Conservation (phyloP, 2,113 vertebrate species). For the Gobio gobio region DNA sequence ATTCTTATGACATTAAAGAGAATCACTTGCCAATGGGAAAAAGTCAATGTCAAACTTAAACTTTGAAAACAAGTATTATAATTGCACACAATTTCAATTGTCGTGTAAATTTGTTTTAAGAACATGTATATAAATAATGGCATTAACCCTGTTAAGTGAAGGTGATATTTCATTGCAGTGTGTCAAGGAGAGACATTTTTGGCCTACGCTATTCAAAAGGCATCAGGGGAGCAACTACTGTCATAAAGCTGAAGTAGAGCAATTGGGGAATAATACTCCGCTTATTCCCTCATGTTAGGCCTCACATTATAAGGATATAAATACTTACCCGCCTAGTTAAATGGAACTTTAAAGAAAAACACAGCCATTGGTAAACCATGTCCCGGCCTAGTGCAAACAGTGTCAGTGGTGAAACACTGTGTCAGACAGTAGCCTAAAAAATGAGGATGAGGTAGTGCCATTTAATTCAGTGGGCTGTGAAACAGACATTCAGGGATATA, state of each 20-base stretch:
- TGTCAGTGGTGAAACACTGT: background rate
- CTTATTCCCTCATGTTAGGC: conserved; percentile 20
- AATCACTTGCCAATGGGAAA: background rate
- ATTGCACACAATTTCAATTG: too few species aligned
- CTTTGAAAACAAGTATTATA: background rate
- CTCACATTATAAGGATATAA: conserved; percentile 41
- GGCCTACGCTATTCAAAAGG: conserved; percentile 12
- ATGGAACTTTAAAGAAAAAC: conserved; percentile 19
- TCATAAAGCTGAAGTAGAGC: background rate
- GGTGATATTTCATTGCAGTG: background rate
- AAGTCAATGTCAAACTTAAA: background rate
- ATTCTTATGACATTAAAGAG: background rate
- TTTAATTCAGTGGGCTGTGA: background rate
- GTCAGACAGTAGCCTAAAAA: background rate
- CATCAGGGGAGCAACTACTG: conserved; percentile 25
- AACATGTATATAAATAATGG: background rate
- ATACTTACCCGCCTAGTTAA: conserved; percentile 46
- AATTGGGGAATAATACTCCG: conserved; percentile 12
- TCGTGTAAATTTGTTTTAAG: background rate
- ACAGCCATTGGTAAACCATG: background rate
- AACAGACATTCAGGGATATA: background rate
- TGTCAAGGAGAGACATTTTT: conserved; percentile 21
- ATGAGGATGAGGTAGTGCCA: conserved; percentile 9
- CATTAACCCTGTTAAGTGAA: background rate
- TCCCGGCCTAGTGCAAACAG: background rate